Base-by-base conservation (phyloP, 2,888 invertebrate species). In the Miltochrista miniata region DNA sequence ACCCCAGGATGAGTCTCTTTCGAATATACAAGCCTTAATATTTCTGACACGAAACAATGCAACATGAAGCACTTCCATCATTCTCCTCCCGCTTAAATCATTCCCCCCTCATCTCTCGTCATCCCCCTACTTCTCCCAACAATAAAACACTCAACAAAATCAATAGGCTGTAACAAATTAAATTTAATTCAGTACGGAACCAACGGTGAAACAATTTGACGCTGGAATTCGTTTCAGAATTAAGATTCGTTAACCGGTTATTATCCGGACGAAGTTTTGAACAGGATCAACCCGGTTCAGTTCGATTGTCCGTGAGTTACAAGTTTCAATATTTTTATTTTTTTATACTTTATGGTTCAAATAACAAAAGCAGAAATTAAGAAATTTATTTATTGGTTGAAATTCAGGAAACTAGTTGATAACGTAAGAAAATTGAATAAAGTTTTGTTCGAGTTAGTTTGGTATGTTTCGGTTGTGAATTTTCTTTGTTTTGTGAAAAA, bases 181-280 rank as follows among this genome's bases (percentile, higher is more conserved):
- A 62, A 71, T 66, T 74, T 67, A 70, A 74, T 74, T 68, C 64
- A 67, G 60, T 58, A 55, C 38, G 44, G 62, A 48, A 59, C 61
- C 50, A 45, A 54, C 34, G 12, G 45, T 57, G 53, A 54, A 68
- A 73, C 70, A 68, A 68, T 68, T 61, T 59, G 48, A 51, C 64
- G 66, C 45, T 56, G 59, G 61, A 68, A 72, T 70, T 70, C 67
- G 68, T 68, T 69, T 57, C 51, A 35, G 64, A 73, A 72, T 74
- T 68, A 64, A 66, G 61, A 68, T 61, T 55, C 56, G 51, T 69
- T 74, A 66, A 73, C 67, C 68, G 69, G 63, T 69, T 65, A 68
- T 68, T 64, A 66, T 60, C 52, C 56, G 48, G 37, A 47, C 18
- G 35, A 45, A 51, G 41, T 53, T 48, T 24, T 41, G 48, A 34